Evolutionary conservation across 2,888 invertebrate species (phyloP), one percentile per base, ranked within the genome.

Genomic region (Drosophila peninsularis): DNA sequence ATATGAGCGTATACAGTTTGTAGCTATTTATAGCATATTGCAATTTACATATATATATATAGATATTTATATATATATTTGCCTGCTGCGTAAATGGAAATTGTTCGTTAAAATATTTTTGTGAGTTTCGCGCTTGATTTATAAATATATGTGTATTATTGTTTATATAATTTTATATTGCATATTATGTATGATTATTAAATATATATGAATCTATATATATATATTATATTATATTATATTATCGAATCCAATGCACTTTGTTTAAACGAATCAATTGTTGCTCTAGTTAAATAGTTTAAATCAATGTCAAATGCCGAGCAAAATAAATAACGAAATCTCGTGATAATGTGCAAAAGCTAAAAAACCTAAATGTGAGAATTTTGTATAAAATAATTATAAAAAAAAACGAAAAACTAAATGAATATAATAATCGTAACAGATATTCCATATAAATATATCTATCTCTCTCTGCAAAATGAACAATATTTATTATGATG

Each of bases 401-500:
- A 82, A 82, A 36, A 65, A 57, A 2, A 47, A 13, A 10, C 13
- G 11, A 6, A 19, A 78, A 68, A 60, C 69, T 62, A 85, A 86
- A 78, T 57, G 69, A 80, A 85, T 78, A 69, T 80, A 60, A 71
- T 71, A 69, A 73, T 54, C 39, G 27, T 32, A 54, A 41, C 54
- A 41, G 54, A 41, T 62, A 66, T 55, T 64, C 58, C 49, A 58
- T 41, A 39, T 52, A 54, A 47, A 62, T 50, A 58, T 39, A 47
- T 53, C 61, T 62, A 65, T 70, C 53, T 62, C 17, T 60, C 14
- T 68, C 85, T 84, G 88, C 84, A 71, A 74, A 78, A 85, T 82
- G 82, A 85, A 85, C 85, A 85, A 85, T 82, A 80, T 84, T 81
- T 87, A 89, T 88, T 90, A 82, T 88, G 81, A 87, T 86, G 75